Evolutionary conservation across 2,888 invertebrate genomes (phyloP), one percentile per base, ranked within the genome.

Genomic region (Sipunculus nudus): DNA sequence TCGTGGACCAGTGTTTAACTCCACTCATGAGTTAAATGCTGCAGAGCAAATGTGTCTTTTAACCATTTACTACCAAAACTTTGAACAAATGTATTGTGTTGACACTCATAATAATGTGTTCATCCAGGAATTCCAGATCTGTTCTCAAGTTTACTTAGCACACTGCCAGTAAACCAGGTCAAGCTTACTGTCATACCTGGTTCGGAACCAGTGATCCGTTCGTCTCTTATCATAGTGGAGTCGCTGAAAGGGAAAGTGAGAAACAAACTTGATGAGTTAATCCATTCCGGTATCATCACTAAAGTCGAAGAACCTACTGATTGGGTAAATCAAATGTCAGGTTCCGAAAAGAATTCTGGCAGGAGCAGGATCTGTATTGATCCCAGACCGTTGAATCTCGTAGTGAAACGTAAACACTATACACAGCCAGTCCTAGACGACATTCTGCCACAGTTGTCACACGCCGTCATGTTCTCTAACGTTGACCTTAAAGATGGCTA

Each of bases 401-500:
- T 31, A 3, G 31, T 59, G n/a, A 46, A 59, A 38, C 13, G 60
- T 19, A 57, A 60, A 31, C 43, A 45, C 25, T 39, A 47, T 23
- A 35, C 13, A 47, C 26, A 47, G 21, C 60, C 60, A 21, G 25
- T 40, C 10, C 19, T 59, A 16, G 60, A 60, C 39, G 60, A 60
- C 29, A 29, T 60, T 5, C 26, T 60, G 31, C 56, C 60, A 4
- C 32, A 60, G 21, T 48, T 60, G 5, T n/a, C 28, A 3, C 26
- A 58, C 3, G 32, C 39, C n/a, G 45, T 8, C 23, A 31, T 40
- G 26, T 61, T 61, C 35, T 28, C 57, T 3, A 41, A n/a, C 38
- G 49, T 61, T 8, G 61, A 61, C 35, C 40, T 59, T 5, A 21
- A 39, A 31, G n/a, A 61, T 23, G 61, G 57, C 16, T 59, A 50